phyloP scores from a whole-genome alignment of 2,113 vertebrate genomes.

The Misgurnus anguillicaudatus region DNA sequence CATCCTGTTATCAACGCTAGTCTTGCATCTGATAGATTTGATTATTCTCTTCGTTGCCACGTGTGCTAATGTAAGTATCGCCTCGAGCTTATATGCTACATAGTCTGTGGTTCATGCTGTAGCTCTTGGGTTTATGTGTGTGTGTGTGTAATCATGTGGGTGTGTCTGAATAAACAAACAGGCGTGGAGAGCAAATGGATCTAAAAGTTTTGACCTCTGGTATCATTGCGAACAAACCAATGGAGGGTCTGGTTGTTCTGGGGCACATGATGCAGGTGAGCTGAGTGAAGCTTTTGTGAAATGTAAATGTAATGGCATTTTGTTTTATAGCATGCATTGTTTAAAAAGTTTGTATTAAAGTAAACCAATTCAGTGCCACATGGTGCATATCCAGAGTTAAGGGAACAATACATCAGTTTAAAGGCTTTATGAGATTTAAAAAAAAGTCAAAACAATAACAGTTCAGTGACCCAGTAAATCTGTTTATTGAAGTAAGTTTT shows the following conservation, averaged over 20 bases:
- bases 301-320: background rate
- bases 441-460: too few species aligned
- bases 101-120: background rate
- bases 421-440: too few species aligned
- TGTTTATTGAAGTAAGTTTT: too few species aligned
- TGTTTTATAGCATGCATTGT: background rate
- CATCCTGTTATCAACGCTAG: constrained; percentile 71
- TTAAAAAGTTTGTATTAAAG: background rate
- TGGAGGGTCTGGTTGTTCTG: too few species aligned
- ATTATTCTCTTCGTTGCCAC: constrained; percentile 74
- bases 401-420: too few species aligned
- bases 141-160: constrained; percentile 24
- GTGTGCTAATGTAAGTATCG: constrained; percentile 71
- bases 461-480: too few species aligned
- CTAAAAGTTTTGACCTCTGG: constrained; percentile 66
- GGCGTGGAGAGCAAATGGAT: constrained; percentile 66
- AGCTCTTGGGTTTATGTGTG: background rate
- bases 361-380: too few species aligned
- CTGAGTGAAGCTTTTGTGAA: background rate
- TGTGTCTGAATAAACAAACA: constrained; percentile 61
- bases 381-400: too few species aligned
- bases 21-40: constrained; percentile 72
- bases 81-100: background rate
- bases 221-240: constrained; percentile 53
- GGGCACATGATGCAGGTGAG: constrained; percentile 68